phyloP scores from a whole-genome alignment of 1,140 invertebrate species.

The Stegodyphus mimosarum region DNA sequence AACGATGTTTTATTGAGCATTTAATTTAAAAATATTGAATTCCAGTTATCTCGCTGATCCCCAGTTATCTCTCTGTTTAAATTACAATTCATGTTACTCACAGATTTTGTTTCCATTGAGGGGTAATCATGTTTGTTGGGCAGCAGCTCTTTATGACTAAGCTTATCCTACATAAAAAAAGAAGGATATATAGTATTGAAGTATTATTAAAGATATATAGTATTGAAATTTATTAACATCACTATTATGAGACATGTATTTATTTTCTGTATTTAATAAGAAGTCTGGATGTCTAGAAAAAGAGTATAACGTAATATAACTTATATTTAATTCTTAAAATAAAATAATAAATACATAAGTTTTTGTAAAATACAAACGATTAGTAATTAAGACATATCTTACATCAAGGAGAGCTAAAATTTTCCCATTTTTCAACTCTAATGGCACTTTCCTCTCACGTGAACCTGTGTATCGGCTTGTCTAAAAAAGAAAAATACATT shows the following conservation, averaged over 20 bases:
- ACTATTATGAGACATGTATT: too few species aligned
- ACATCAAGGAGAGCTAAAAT: slow-evolving; percentile 54
- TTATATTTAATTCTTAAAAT: background rate
- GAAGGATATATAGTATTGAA: background rate
- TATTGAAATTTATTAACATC: background rate
- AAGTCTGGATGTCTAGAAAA: background rate
- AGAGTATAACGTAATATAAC: background rate
- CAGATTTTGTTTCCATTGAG: slow-evolving; percentile 38
- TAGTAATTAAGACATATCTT: background rate
- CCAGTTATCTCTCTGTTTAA: too few species aligned
- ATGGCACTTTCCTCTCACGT: slow-evolving; percentile 36
- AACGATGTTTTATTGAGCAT: too few species aligned
- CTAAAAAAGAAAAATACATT: slow-evolving; percentile 4
- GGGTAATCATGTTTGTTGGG: slow-evolving; percentile 42
- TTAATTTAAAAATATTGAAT: too few species aligned
- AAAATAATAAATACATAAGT: background rate
- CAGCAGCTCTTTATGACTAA: slow-evolving; percentile 41
- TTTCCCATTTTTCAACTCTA: slow-evolving; percentile 57
- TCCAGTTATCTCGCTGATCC: too few species aligned
- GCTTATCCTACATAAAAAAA: slow-evolving; percentile 33
- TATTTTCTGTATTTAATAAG: background rate
- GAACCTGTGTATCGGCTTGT: slow-evolving; percentile 23
- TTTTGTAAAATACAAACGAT: background rate
- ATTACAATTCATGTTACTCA: background rate
- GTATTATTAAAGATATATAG: background rate